Evolutionary conservation across 2,113 vertebrate species (phyloP).

Genomic region (Seriola aureovittata): DNA sequence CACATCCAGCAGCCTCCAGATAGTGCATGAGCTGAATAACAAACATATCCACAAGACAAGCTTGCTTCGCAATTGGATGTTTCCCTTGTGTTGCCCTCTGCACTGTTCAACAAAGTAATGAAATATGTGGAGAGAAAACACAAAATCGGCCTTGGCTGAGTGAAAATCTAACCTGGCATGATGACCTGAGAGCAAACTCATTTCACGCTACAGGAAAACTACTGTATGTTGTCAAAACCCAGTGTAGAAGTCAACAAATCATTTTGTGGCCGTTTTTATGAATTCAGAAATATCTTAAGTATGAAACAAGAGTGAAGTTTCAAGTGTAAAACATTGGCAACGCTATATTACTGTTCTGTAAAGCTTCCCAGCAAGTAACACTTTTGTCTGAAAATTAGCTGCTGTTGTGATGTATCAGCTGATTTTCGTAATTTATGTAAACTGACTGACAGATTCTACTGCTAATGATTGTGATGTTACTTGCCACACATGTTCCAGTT

Average conservation of each 20-base stretch:
- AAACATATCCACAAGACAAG: constrained; percentile 81
- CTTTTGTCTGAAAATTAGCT: constrained; percentile 6
- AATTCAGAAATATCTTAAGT: neutral
- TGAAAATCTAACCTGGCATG: constrained; percentile 46
- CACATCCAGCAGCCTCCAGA: constrained; percentile 82
- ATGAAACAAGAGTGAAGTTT: neutral
- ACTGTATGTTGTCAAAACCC: constrained; percentile 11
- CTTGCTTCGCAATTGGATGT: constrained; percentile 75
- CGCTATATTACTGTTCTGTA: neutral
- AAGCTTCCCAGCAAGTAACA: neutral
- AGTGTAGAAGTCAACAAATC: constrained; percentile 10
- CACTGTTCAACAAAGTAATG: constrained; percentile 61
- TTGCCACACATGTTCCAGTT: neutral
- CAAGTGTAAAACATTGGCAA: constrained; percentile 11
- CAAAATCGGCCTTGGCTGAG: constrained; percentile 40
- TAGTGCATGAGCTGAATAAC: constrained; percentile 83
- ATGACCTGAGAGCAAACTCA: constrained; percentile 54
- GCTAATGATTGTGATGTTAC: neutral
- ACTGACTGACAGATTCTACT: neutral
- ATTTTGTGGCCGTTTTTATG: neutral
- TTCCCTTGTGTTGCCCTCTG: constrained; percentile 67
- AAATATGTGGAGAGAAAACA: constrained; percentile 55
- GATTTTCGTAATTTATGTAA: neutral
- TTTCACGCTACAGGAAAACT: constrained; percentile 29
- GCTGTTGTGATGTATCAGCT: neutral